Base-by-base conservation (phyloP, 2,113 vertebrate genomes). In the Sarotherodon lohbergeri region DNA sequence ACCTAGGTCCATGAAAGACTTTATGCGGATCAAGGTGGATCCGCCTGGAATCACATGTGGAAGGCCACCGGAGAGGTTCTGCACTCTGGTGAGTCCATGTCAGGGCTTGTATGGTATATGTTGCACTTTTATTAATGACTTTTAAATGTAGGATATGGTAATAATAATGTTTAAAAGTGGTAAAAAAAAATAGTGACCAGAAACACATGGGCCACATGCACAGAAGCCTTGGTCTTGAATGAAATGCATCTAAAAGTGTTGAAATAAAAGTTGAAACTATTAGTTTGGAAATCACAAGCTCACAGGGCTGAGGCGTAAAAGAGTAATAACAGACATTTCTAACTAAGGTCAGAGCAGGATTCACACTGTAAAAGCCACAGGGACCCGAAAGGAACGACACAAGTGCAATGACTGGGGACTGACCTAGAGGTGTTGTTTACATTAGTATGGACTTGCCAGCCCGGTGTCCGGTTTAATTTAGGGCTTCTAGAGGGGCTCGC, bases 51-150 rank as follows among this genome's bases (percentile, higher is more conserved):
- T 99, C 95, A 99, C 98, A 0, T 99, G 99, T 2, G 99, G 99
- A 59, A 97, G 98, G 86, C 99, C 98, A 0, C 98, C 98, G 0
- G 98, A 99, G 96, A 97, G 97, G 81, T 99, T 99, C 96, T 99
- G 99, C 96, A 99, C 98, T 11, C 97, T 99, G 39, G 99, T 99
- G 95, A 99, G 98, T 98, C 86, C 27, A 87, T 16, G 14, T 22
- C 27, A 1, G 10, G 13, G 56, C 39, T 71, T 34, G 1, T 12
- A 10, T 22, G 14, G 9, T 52, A 48, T 9, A 11, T 56, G 68
- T 81, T 57, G 22, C 2, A 50, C 10, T 9, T 55, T 27, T 14
- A 4, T 9, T 36, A 19, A 7, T 56, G 22, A 68, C 55, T 61
- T 71, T 19, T 3, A 79, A 39, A 55, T 39, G 10, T 13, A 6